phyloP scores from a whole-genome alignment of 2,113 vertebrate species.

The Pteruthius melanotis region DNA sequence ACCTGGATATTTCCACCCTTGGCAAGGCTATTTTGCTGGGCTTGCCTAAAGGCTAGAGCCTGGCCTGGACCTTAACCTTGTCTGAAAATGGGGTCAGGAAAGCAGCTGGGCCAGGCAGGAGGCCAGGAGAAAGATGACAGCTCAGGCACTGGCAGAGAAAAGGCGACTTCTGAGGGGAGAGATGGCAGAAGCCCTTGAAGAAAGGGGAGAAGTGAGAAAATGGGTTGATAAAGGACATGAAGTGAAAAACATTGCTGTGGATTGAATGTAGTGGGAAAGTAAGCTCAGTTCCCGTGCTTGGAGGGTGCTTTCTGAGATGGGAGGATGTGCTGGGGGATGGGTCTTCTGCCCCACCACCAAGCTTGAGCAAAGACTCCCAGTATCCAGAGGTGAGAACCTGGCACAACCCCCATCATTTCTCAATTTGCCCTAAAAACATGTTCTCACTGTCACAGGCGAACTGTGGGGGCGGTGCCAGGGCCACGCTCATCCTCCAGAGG shows the following conservation, averaged over 20 bases:
- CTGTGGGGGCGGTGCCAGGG: not conserved
- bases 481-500: rapidly evolving
- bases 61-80: conserved; percentile 6
- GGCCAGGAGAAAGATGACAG: conserved; percentile 15
- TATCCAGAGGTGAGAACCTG: not conserved
- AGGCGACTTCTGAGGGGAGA: not conserved
- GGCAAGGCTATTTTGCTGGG: not conserved
- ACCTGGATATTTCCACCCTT: conserved; percentile 32
- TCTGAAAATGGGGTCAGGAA: conserved; percentile 36
- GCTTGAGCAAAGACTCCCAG: not conserved
- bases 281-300: not conserved
- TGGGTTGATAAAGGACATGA: not conserved
- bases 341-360: not conserved
- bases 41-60: conserved; percentile 3
- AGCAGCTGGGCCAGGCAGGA: conserved; percentile 35
- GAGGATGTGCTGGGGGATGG: not conserved
- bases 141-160: not conserved
- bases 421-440: not conserved
- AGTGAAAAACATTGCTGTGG: not conserved
- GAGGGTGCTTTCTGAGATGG: not conserved
- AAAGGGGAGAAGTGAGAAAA: not conserved
- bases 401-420: not conserved
- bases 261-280: not conserved
- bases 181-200: conserved; percentile 1
- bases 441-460: not conserved